Conservation (phyloP, 1,140 invertebrate species). For the Latrodectus geometricus region DNA sequence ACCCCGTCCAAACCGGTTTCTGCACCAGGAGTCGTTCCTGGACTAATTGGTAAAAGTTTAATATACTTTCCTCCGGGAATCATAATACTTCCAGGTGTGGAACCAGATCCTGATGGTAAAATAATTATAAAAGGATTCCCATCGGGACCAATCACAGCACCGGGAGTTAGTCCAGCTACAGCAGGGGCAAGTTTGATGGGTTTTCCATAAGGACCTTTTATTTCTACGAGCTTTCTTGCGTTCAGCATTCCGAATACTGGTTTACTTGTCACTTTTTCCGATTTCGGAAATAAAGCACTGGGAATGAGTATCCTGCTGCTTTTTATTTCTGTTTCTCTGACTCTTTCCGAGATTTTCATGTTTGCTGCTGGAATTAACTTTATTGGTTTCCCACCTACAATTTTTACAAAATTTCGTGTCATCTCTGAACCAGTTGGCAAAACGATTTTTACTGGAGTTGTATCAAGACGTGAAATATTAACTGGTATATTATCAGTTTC, state of each 20-base stretch:
- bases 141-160: not conserved
- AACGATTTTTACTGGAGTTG: not conserved
- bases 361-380: not conserved
- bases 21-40: not conserved
- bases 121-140: not conserved
- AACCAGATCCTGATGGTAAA: not conserved
- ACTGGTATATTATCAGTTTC: not conserved
- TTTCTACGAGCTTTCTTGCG: not conserved
- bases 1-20: not conserved
- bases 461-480: not conserved
- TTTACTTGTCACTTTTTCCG: not conserved
- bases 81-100: not conserved
- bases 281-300: too few relatives aligned
- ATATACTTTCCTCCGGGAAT: not conserved
- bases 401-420: not conserved
- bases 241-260: not conserved
- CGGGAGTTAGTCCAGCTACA: not conserved
- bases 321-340: too few relatives aligned
- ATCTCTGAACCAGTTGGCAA: not conserved
- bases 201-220: not conserved
- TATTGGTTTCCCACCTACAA: constrained; percentile 4
- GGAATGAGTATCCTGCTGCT: too few relatives aligned
- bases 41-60: not conserved
- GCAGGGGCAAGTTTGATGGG: not conserved
- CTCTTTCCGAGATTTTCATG: too few relatives aligned